Percentiles rank a stretch among this genome's conserved stretches.
Conservation (phyloP, 2,797 vertebrate genomes). For the Apogon talboti region DNA sequence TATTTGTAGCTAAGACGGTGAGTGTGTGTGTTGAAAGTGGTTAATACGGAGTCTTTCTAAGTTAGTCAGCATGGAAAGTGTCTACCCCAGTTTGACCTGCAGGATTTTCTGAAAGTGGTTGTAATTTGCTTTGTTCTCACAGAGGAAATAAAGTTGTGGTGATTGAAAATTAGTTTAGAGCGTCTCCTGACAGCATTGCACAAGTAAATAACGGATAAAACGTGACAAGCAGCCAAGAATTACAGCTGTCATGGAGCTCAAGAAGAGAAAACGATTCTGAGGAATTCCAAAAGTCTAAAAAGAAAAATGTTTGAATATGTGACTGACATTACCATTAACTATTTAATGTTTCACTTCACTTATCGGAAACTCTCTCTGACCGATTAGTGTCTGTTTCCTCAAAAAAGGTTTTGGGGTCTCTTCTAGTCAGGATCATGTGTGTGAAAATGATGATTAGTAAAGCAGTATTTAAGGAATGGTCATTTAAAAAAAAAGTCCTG, state of each 20-base stretch:
- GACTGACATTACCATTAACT: background rate
- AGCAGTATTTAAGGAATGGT: constrained; percentile 11
- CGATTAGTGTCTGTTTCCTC: no score
- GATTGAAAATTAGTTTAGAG: background rate
- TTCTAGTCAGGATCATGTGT: constrained; percentile 1
- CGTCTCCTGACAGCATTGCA: background rate
- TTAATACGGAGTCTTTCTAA: no score
- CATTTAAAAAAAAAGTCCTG: constrained; percentile 24
- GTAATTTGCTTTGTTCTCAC: no score
- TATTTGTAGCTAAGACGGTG: no score
- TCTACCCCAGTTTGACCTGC: no score
- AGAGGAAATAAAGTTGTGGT: no score
- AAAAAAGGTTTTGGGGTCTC: no score
- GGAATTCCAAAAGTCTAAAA: background rate
- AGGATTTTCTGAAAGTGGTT: no score
- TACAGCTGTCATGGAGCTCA: background rate
- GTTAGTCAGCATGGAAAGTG: no score
- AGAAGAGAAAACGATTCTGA: background rate
- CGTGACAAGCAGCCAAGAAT: background rate
- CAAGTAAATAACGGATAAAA: background rate
- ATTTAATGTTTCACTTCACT: no score
- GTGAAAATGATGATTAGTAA: constrained; percentile 21
- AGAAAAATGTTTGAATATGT: background rate
- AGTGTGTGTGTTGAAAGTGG: no score
- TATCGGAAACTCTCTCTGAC: no score